phyloP scores from a whole-genome alignment of 1,140 invertebrate species.

The Bombus superbus region DNA sequence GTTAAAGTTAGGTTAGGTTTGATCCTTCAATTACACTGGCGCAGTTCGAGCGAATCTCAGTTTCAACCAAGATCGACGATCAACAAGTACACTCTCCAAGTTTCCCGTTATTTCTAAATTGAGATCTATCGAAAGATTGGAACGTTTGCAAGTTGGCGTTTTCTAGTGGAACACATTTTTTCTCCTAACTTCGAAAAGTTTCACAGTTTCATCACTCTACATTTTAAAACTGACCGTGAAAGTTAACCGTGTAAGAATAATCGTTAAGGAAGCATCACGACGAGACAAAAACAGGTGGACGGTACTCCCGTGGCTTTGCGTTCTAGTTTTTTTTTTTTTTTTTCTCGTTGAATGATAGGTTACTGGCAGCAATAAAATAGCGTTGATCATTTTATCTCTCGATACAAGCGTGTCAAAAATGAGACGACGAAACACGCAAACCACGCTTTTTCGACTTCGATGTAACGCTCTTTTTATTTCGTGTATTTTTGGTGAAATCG shows the following conservation, averaged over 20 bases:
- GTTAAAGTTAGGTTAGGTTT: neutral
- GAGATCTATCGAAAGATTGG: neutral
- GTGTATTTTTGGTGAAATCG: neutral
- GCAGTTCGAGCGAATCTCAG: neutral
- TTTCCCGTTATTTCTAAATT: constrained; percentile 2
- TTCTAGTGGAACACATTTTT: neutral
- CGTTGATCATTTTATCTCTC: neutral
- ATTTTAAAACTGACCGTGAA: neutral
- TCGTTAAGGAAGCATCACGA: neutral
- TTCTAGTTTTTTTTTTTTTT: no score
- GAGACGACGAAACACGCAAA: neutral
- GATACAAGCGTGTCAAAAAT: neutral
- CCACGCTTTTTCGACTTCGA: neutral
- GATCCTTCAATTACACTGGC: neutral
- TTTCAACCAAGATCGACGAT: neutral
- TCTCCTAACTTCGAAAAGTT: no score
- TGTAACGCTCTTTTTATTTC: neutral
- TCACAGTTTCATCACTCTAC: neutral
- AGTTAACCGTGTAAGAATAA: neutral
- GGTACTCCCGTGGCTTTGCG: neutral
- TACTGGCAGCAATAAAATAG: constrained; percentile 1
- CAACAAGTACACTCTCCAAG: constrained; percentile 20
- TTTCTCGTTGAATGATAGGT: constrained; percentile 21
- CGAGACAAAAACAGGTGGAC: neutral
- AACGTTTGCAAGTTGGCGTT: neutral